Evolutionary conservation across 2,888 invertebrate genomes (phyloP).

Genomic region (Eristalinus aeneus): DNA sequence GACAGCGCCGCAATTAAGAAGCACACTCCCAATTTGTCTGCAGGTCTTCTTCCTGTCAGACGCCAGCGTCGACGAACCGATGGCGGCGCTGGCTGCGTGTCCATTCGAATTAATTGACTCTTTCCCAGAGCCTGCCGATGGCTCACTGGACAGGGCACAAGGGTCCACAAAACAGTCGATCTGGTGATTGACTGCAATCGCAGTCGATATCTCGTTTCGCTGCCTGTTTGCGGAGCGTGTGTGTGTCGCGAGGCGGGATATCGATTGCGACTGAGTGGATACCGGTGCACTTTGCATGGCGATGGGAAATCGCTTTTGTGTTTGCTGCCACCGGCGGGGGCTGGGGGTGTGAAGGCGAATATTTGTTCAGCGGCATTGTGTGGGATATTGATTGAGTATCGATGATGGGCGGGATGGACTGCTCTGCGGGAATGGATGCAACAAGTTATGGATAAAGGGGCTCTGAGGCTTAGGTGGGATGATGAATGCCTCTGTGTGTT

Average conservation of each 20-base stretch:
- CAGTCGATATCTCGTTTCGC: not conserved
- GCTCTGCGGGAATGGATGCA: not conserved
- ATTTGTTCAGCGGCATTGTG: not conserved
- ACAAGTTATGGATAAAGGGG: not conserved
- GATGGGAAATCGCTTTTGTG: not conserved
- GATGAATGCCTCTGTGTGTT: too few relatives aligned
- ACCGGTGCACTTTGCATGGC: not conserved
- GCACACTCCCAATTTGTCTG: not conserved
- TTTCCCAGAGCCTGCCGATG: not conserved
- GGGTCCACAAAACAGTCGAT: not conserved
- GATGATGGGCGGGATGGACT: not conserved
- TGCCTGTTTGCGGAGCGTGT: not conserved
- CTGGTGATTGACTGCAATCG: not conserved
- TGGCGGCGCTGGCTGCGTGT: not conserved
- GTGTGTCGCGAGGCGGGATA: not conserved
- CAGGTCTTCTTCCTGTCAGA: not conserved
- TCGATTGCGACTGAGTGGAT: not conserved
- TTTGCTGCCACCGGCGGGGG: not conserved
- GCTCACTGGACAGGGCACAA: too few relatives aligned
- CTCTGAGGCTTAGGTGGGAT: not conserved
- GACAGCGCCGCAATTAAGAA: not conserved
- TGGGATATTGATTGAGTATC: not conserved
- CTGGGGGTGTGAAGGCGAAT: not conserved
- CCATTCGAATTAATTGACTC: not conserved
- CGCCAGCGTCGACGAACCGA: not conserved